Percentiles rank a stretch among this genome's conserved stretches.
These are phyloP conservation scores for Hassar affinis DNA, from an alignment of 2,113 vertebrate species.

Conservation along the genomic window DNA sequence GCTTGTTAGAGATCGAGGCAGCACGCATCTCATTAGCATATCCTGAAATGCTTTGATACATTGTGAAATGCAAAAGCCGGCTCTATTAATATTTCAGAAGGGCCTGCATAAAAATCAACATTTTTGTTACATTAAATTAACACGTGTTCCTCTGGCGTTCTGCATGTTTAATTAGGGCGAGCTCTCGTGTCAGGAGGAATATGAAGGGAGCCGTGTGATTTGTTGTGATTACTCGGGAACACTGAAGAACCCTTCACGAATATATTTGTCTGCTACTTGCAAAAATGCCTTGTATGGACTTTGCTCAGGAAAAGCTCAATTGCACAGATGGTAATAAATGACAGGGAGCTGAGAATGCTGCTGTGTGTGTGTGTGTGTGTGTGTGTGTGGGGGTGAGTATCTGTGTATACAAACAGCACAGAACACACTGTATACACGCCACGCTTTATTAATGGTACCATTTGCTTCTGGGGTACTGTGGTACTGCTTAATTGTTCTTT, in stretches of 20 bases:
- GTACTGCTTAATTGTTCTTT: neutral
- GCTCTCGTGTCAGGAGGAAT: conserved; percentile 64
- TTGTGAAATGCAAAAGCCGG: conserved; percentile 72
- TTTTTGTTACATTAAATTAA: conserved; percentile 86
- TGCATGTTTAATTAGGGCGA: conserved; percentile 74
- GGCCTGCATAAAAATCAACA: conserved; percentile 79
- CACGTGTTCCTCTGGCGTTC: conserved; percentile 79
- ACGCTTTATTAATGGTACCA: neutral
- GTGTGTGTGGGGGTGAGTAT: too few relatives aligned
- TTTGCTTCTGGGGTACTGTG: neutral
- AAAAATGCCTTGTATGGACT: conserved; percentile 30
- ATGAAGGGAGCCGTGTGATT: conserved; percentile 48
- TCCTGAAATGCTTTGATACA: conserved; percentile 76
- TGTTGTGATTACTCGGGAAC: conserved; percentile 58
- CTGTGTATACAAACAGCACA: conserved; percentile 2
- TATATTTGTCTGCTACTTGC: conserved; percentile 49
- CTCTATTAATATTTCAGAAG: conserved; percentile 80
- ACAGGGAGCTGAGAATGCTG: conserved; percentile 15
- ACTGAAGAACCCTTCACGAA: conserved; percentile 56
- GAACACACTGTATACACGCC: neutral
- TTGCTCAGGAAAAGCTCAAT: conserved; percentile 30
- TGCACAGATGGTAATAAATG: conserved; percentile 36
- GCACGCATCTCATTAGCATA: conserved; percentile 71
- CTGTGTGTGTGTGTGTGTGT: conserved; percentile 26
- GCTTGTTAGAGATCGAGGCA: conserved; percentile 72